Conservation (phyloP, 2,888 invertebrate genomes). For the Drosophila macrospina region DNA sequence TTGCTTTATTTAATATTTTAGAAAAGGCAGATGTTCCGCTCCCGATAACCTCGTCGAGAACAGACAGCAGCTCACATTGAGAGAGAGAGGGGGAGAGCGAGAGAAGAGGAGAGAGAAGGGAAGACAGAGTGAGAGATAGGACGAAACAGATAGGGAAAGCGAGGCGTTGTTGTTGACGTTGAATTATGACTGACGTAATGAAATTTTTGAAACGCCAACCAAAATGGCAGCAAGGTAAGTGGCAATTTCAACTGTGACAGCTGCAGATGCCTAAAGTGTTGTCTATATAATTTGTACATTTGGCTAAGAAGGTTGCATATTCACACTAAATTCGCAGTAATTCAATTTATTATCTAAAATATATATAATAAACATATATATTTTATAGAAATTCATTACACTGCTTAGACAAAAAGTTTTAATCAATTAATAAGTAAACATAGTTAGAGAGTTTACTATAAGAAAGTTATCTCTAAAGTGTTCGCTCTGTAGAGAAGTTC, state of each 20-base stretch:
- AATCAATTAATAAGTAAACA: too few relatives aligned
- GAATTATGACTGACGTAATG: constrained; percentile 75
- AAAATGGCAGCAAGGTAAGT: constrained; percentile 32
- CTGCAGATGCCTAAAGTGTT: constrained; percentile 40
- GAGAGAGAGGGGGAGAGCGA: not conserved
- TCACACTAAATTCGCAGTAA: too few relatives aligned
- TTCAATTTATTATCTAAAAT: too few relatives aligned
- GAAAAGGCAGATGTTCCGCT: constrained; percentile 76
- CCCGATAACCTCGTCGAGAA: constrained; percentile 28
- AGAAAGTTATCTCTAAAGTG: too few relatives aligned
- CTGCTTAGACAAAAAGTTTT: too few relatives aligned
- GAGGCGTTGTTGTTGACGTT: constrained; percentile 56
- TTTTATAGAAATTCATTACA: too few relatives aligned
- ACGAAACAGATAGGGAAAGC: not conserved
- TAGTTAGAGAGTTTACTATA: too few relatives aligned
- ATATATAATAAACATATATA: too few relatives aligned
- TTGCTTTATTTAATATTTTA: constrained; percentile 83
- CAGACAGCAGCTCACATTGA: constrained; percentile 22
- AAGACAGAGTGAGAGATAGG: not conserved
- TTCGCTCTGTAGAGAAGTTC: too few relatives aligned
- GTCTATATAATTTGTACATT: not conserved
- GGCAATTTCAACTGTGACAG: constrained; percentile 41
- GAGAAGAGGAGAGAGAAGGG: not conserved
- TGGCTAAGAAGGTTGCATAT: too few relatives aligned
- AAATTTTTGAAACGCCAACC: constrained; percentile 55